A percentile compares a stretch with the other conserved stretches of the same genome.
These are phyloP conservation scores for Hyperopisus bebe DNA, from an alignment of 2,113 vertebrate genomes.

Conservation along the genomic window DNA sequence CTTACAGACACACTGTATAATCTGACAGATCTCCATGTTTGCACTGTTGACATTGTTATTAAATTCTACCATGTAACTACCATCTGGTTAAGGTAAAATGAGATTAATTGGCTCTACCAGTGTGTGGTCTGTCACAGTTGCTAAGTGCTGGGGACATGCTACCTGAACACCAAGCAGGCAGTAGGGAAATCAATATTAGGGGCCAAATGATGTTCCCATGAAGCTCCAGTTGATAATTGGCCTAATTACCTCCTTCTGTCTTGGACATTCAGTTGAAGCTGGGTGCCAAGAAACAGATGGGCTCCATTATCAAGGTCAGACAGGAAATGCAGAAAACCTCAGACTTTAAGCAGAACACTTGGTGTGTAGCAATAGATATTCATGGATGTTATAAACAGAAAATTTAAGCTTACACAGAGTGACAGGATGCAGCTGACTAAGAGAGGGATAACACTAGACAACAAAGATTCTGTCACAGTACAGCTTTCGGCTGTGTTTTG, in stretches of 20 bases:
- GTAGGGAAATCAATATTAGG: not conserved
- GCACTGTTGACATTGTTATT: not conserved
- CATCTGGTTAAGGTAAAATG: not conserved
- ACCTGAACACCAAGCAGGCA: not conserved
- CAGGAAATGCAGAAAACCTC: not conserved
- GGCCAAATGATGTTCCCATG: not conserved
- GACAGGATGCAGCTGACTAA: not conserved
- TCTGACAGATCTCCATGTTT: not conserved
- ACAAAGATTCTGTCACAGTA: not conserved
- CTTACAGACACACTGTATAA: conserved; percentile 16
- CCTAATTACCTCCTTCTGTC: conserved; percentile 41
- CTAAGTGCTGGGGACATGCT: not conserved
- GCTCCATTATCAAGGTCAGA: conserved; percentile 35
- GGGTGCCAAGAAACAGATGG: conserved; percentile 42
- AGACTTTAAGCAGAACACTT: not conserved
- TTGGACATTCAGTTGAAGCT: not conserved
- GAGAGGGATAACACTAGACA: not conserved
- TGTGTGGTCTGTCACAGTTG: not conserved
- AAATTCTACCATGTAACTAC: not conserved
- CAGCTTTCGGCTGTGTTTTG: not conserved
- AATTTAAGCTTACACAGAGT: not conserved
- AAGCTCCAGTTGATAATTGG: conserved; percentile 35
- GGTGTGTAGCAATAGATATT: not conserved
- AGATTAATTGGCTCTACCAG: not conserved
- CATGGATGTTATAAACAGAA: not conserved